These are phyloP conservation scores for Polyergus mexicanus DNA, from an alignment of 1,140 invertebrate genomes.

Conservation along the genomic window DNA sequence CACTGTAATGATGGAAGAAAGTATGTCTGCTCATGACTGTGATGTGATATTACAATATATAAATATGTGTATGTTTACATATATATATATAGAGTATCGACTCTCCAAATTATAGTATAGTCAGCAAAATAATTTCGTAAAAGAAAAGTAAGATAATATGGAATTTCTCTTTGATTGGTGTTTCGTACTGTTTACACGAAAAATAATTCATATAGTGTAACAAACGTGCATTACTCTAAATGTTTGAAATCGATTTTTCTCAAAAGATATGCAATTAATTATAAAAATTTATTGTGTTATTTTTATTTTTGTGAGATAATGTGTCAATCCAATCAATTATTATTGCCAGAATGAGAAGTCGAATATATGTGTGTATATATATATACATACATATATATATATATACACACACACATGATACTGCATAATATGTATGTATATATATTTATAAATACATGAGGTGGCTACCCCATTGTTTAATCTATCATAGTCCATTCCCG, in stretches of 20 bases:
- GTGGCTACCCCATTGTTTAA: constrained; percentile 71
- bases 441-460: constrained; percentile 68
- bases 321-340: constrained; percentile 55
- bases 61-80: constrained; percentile 49
- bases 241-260: constrained; percentile 5
- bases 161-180: neutral
- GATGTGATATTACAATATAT: constrained; percentile 67
- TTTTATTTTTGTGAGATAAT: neutral
- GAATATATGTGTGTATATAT: constrained; percentile 65
- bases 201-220: neutral
- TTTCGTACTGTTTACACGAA: neutral
- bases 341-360: constrained; percentile 63
- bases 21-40: constrained; percentile 35
- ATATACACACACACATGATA: constrained; percentile 60
- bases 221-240: constrained; percentile 6
- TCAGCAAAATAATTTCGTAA: neutral
- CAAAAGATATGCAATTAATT: neutral
- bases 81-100: constrained; percentile 38
- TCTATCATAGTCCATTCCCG: constrained; percentile 72
- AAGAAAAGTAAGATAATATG: neutral
- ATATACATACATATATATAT: constrained; percentile 64
- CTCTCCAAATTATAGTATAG: constrained; percentile 16
- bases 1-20: constrained; percentile 50
- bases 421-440: constrained; percentile 53
- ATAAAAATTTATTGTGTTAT: neutral